Evolutionary conservation across 1,140 invertebrate genomes (phyloP), one percentile per base, ranked within the genome.

Genomic region (Lepidurus couesii): DNA sequence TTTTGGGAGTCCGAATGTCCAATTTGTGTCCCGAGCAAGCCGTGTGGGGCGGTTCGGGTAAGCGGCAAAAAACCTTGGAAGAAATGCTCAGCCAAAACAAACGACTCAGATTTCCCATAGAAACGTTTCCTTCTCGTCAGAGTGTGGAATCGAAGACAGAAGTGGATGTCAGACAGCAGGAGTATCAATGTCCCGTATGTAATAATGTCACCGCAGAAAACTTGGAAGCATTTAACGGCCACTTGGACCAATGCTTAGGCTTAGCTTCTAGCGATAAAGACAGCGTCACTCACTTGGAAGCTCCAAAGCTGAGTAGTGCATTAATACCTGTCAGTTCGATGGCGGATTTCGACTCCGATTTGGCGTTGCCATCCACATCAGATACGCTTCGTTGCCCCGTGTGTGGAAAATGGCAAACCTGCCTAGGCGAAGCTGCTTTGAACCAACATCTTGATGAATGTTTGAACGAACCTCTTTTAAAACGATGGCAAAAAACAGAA

Each of bases 1-100:
- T 89, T 7, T 84, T 89, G 83, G 88, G 88, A 11, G 84, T 87
- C 11, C 79, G 85, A 13, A 83, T 86, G 80, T 85, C 85, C 7
- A 83, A 80, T 21, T 80, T 82, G 42, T 42, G 53, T 74, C 75
- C 26, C 24, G 74, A 13, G 47, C 44, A 16, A 34, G 11, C n/a
- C 77, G 80, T 73, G n/a, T 7, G 11, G 34, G 16, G 26, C 26
- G 78, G 34, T 34, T 8, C 13, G 10, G 80, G 65, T 43, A 75
- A 44, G 77, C 78, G 74, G 75, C 75, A 45, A 77, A 78, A 76
- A 47, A 24, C n/a, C 45, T 53, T 73, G 47, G 73, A 24, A 77
- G 78, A 76, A 76, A 74, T 78, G 75, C 77, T 34, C 26, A 53
- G 74, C 24, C 77, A 73, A 75, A 44, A 9, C 53, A 44, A 75